Evolutionary conservation across 2,888 invertebrate species (phyloP), one percentile per base, ranked within the genome.

Genomic region (Xylophagus ater): DNA sequence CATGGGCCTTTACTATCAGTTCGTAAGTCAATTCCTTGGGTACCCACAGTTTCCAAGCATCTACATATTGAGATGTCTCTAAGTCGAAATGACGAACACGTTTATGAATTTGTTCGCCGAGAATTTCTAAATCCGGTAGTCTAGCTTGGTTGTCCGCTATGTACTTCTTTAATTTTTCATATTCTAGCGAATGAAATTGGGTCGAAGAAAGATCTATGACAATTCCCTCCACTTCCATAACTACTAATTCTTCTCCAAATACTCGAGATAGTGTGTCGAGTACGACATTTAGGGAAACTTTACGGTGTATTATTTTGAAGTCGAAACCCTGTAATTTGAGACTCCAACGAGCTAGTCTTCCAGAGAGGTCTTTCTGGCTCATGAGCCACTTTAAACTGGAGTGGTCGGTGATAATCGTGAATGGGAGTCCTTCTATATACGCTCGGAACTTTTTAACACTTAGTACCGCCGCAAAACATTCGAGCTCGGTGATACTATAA

Each of bases 391-490:
- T 23, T 23, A 23, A 10, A 23, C 23, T 23, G 7, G 23, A 6
- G 23, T 23, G 23, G 23, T 23, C 23, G 6, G 23, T 23, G 6
- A 23, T 23, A 10, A 23, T 23, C 9, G 6, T 23, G 10, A 23
- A 23, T 23, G 6, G 6, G 7, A 10, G 10, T 10, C 23, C 23
- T 26, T 47, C 45, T 4, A 45, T 34, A 18, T 47, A 45, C 0
- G 34, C 37, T 1, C 44, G 13, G 9, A 45, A 45, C 9, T 30
- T 37, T n/a, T 34, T 36, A 1, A 47, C 21, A 2, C 31, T 38
- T 21, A 31, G 40, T 24, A 19, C 38, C 6, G 23, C 23, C 7
- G 23, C 23, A 8, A 23, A 23, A 23, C 23, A 23, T 9, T 23
- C 23, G 23, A 23, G 23, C 23, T 23, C 23, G 6, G 23, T 23